Evolutionary conservation across 2,113 vertebrate species (phyloP).

Genomic region (Smithornis capensis): DNA sequence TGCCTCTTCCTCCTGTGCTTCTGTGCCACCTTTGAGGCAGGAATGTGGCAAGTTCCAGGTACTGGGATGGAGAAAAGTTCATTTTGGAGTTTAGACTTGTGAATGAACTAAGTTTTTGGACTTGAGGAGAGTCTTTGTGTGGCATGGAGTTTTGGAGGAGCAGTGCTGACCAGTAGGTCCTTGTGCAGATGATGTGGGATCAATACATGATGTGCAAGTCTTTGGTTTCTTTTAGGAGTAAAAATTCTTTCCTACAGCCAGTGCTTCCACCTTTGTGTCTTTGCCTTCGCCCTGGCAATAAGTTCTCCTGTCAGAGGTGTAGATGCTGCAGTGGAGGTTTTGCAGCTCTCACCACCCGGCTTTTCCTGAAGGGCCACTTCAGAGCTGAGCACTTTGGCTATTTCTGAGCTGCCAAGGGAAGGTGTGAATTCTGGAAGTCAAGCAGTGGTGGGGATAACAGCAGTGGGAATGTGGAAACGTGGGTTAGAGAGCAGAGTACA

Average conservation of each 20-base stretch:
- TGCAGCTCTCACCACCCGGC: background rate
- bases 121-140: background rate
- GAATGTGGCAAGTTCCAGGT: background rate
- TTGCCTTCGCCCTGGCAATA: background rate
- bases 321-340: background rate
- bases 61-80: background rate
- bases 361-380: background rate
- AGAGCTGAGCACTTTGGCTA: background rate
- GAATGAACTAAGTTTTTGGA: background rate
- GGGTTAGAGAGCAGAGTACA: background rate
- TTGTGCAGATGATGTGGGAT: background rate
- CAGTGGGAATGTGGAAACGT: background rate
- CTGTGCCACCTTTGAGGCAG: background rate
- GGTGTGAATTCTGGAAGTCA: background rate
- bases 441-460: background rate
- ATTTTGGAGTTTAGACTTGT: background rate
- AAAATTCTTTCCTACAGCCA: background rate
- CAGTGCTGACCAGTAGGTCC: too few species aligned
- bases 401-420: background rate
- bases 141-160: background rate
- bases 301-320: background rate
- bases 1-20: background rate
- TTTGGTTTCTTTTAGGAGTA: background rate
- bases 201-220: accelerated
- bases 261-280: background rate